phyloP scores from a whole-genome alignment of 2,888 invertebrate genomes.

The Atethmia centrago region DNA sequence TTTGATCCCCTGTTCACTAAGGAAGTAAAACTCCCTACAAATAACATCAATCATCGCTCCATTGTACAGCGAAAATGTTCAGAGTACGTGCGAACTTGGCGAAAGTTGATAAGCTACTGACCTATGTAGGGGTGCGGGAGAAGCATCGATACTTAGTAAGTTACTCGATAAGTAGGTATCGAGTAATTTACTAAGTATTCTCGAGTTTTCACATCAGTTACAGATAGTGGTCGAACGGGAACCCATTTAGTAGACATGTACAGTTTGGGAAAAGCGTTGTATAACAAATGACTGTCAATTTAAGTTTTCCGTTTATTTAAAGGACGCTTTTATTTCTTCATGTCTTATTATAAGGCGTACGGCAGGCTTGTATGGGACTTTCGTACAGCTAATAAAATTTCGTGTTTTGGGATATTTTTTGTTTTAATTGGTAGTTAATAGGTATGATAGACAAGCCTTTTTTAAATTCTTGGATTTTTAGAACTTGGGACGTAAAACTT shows the following conservation, averaged over 20 bases:
- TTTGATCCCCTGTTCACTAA: conserved; percentile 40
- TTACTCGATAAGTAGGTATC: too few relatives aligned
- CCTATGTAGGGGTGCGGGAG: conserved; percentile 90
- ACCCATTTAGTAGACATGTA: not conserved
- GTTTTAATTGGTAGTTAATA: too few relatives aligned
- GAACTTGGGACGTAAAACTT: too few relatives aligned
- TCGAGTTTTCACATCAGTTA: not conserved
- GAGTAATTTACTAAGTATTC: not conserved
- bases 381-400: too few relatives aligned
- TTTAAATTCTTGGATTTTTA: too few relatives aligned
- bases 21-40: conserved; percentile 39
- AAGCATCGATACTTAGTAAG: conserved; percentile 17
- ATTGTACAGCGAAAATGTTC: conserved; percentile 40
- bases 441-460: too few relatives aligned
- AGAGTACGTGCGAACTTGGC: conserved; percentile 27
- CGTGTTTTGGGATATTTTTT: too few relatives aligned
- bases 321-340: too few relatives aligned
- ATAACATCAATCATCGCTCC: conserved; percentile 57
- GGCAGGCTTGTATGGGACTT: too few relatives aligned
- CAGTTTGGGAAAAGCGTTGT: too few relatives aligned
- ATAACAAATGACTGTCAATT: not conserved
- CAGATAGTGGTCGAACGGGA: not conserved
- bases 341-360: too few relatives aligned
- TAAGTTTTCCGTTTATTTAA: not conserved
- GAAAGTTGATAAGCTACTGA: conserved; percentile 60